Evolutionary conservation across 1,140 invertebrate species (phyloP), one percentile per base, ranked within the genome.

Genomic region (Apocrypta bakeri): DNA sequence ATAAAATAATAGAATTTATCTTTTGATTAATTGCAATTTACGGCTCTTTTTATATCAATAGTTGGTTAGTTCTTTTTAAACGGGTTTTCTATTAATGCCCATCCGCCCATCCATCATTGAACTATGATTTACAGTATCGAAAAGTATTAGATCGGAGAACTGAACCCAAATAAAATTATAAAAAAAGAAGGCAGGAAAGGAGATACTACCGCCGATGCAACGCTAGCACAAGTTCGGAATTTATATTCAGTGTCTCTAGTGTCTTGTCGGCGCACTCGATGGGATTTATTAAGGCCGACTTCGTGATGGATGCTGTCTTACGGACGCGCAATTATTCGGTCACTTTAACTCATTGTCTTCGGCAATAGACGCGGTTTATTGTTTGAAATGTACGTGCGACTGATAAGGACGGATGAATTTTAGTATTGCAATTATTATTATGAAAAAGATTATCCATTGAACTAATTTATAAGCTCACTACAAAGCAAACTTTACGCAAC

Each of bases 201-300:
- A 56, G 48, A 17, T 56, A 7, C 17, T 21, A 56, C 14, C 48
- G 21, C 21, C 48, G 14, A n/a, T n/a, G n/a, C n/a, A n/a, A 14
- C 3, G 21, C 17, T 21, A 56, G 4, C 40, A 68, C 14, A 14
- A 63, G 27, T 1, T 21, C 4, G 24, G 79, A 64, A 64, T 66
- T 81, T 73, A 81, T 81, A 81, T 4, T 81, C 40, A 14, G 31
- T n/a, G 27, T n/a, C 11, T 25, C 17, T 56, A n/a, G 48, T 56
- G n/a, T 56, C 48, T 56, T 56, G 48, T 56, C 48, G 6, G 48
- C 9, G 37, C 12, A n/a, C 14, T 31, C 66, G 25, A 27, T 71
- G 27, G 64, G 81, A 82, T 82, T 82, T 77, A 82, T 82, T 71
- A 82, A 77, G 40, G 66, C 48, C 66, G 61, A 31, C 40, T 71